Evolutionary conservation across 2,888 invertebrate species (phyloP).

Genomic region (Scaptodrosophila latifasciaeformis): DNA sequence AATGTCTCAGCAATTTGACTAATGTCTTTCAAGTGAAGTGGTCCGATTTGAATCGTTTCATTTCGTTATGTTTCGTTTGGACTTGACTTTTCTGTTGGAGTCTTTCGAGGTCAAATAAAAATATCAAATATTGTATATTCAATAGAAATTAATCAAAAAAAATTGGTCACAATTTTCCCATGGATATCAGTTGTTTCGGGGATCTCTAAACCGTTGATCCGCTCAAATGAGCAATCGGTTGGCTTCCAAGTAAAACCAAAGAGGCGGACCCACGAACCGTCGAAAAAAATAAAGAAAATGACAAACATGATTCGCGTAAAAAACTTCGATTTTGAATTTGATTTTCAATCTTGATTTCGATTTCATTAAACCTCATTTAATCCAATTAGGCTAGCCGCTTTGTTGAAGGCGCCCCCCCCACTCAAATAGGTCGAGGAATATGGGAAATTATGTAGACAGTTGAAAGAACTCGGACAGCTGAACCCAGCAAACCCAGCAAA

Average conservation of each 20-base stretch:
- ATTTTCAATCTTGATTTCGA: conserved; percentile 55
- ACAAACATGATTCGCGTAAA: conserved; percentile 59
- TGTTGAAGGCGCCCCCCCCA: no score
- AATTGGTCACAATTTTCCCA: conserved; percentile 49
- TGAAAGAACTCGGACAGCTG: no score
- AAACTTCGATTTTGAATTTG: conserved; percentile 20
- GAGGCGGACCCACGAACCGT: not conserved
- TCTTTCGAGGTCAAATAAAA: not conserved
- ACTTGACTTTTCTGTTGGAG: not conserved
- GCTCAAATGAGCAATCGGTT: conserved; percentile 54
- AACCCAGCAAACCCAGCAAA: no score
- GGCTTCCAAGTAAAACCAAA: conserved; percentile 53
- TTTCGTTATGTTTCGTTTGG: no score
- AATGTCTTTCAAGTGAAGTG: no score
- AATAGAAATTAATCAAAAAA: no score
- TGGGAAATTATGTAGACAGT: conserved; percentile 52
- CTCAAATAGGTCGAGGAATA: conserved; percentile 37
- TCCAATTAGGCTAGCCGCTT: conserved; percentile 57
- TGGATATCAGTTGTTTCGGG: conserved; percentile 51
- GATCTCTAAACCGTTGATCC: conserved; percentile 54
- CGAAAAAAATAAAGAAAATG: conserved; percentile 15
- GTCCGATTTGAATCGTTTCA: not conserved
- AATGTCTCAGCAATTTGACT: conserved; percentile 28
- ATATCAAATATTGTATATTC: conserved; percentile 7
- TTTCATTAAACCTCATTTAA: conserved; percentile 57